These are phyloP conservation scores for Cyclopterus lumpus DNA, from an alignment of 2,797 vertebrate species.

Conservation along the genomic window DNA sequence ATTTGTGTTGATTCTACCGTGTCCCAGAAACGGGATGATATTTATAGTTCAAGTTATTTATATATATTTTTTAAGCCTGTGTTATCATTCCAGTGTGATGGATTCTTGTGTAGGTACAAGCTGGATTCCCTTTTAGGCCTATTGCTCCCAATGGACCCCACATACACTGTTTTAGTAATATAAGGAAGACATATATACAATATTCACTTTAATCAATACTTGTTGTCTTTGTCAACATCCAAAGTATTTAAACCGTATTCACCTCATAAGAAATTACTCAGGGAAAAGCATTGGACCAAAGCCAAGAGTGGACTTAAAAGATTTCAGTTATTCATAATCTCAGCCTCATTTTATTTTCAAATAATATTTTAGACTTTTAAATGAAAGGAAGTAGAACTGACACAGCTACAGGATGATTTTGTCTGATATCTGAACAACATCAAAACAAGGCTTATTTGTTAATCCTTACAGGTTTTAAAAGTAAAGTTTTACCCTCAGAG, in stretches of 20 bases:
- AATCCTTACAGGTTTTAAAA: background rate
- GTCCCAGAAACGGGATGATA: slow-evolving; percentile 42
- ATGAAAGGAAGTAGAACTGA: slow-evolving; percentile 1
- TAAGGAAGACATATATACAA: slow-evolving; percentile 4
- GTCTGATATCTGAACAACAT: background rate
- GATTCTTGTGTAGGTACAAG: slow-evolving; percentile 12
- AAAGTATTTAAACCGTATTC: background rate
- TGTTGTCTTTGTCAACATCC: background rate
- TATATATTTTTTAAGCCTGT: slow-evolving; percentile 23
- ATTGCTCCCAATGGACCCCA: slow-evolving; percentile 18
- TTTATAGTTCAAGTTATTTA: slow-evolving; percentile 46
- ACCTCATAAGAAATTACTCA: slow-evolving; percentile 4
- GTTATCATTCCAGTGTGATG: slow-evolving; percentile 31
- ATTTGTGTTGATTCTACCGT: slow-evolving; percentile 52
- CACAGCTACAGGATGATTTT: background rate
- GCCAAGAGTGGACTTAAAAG: background rate
- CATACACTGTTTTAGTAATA: background rate
- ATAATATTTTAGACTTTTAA: background rate
- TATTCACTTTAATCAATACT: background rate
- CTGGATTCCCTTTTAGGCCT: slow-evolving; percentile 19
- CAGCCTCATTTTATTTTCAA: slow-evolving; percentile 3
- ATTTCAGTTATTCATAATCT: slow-evolving; percentile 9
- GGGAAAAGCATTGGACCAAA: background rate
- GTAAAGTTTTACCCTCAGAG: background rate
- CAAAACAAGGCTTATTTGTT: background rate